Base-by-base conservation (phyloP, 92 coral and sea anemone genomes). In the Palythoa heliodiscus region DNA sequence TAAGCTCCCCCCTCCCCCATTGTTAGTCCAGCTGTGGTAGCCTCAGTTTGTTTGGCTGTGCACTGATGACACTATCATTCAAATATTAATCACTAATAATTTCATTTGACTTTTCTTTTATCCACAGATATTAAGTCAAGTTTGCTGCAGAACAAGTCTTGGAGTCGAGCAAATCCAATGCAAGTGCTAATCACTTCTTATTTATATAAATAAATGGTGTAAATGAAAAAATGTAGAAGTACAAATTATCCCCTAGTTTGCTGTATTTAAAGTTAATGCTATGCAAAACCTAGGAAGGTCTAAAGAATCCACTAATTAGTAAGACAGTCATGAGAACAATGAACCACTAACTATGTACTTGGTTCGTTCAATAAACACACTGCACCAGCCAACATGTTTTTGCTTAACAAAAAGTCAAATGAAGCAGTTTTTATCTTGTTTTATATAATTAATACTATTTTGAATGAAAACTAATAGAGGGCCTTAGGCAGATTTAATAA, bases 261-360 rank as follows among this genome's bases (percentile, higher is more conserved):
- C 75, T 60, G 74, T 80, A 80, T 80, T 80, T 80, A 80, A 80
- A 66, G 66, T 52, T 80, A 80, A 80, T 73, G 84, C 84, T 47
- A 48, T 80, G 48, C 73, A 67, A 78, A 66, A 80, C 73, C 70
- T 80, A 20, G 6, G 16, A 78, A 22, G 7, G 11, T 20, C 25
- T 19, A 40, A 79, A 12, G 60, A 43, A 43, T 24, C 50, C 60
- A 70, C n/a, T 64, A 66, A 80, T 67, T 29, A 47, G 54, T 47
- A 67, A 23, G n/a, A 53, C 55, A 23, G n/a, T 25, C 55, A 23
- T 19, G 15, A 38, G 35, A 78, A 24, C 71, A 12, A 11, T 16
- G 25, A 29, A 54, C 7, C 16, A 55, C 57, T 43, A 24, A 55
- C 52, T 3, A 4, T 55, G 68, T 23, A 5, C 17, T 55, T 53